Percentiles rank a stretch among this genome's conserved stretches.
These are phyloP conservation scores for Thelaira solivaga DNA, from an alignment of 2,888 invertebrate species.

Conservation along the genomic window DNA sequence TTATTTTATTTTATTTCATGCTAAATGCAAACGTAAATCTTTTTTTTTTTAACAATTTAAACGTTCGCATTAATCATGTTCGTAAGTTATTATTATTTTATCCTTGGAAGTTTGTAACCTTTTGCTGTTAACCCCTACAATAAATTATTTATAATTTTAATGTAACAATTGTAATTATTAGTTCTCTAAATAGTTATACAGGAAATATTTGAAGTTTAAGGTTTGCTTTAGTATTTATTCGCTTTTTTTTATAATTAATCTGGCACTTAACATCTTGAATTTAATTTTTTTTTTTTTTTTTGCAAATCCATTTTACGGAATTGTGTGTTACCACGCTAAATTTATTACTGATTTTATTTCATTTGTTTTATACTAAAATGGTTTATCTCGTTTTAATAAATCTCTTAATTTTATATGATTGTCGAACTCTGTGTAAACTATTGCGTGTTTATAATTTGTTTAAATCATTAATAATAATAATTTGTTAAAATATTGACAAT, in stretches of 20 bases:
- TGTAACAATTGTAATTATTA: background rate
- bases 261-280: slow-evolving; percentile 27
- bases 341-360: background rate
- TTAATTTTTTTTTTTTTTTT: slow-evolving; percentile 6
- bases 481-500: slow-evolving; percentile 54
- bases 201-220: slow-evolving; percentile 41
- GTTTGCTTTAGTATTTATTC: slow-evolving; percentile 26
- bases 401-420: slow-evolving; percentile 9
- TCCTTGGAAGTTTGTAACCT: background rate
- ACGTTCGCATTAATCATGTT: too few relatives aligned
- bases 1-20: too few relatives aligned
- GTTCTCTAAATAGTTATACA: slow-evolving; percentile 43
- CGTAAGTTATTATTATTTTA: background rate
- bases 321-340: slow-evolving; percentile 47
- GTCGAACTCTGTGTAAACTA: background rate
- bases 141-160: background rate
- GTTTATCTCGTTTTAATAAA: slow-evolving; percentile 36
- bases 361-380: slow-evolving; percentile 26
- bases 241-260: background rate
- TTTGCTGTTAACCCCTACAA: background rate
- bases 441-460: slow-evolving; percentile 50
- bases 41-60: too few relatives aligned
- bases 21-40: too few relatives aligned
- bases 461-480: slow-evolving; percentile 53
- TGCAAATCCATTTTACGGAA: slow-evolving; percentile 13